Conservation (phyloP, 2,888 invertebrate species). For the Stramonita haemastoma region DNA sequence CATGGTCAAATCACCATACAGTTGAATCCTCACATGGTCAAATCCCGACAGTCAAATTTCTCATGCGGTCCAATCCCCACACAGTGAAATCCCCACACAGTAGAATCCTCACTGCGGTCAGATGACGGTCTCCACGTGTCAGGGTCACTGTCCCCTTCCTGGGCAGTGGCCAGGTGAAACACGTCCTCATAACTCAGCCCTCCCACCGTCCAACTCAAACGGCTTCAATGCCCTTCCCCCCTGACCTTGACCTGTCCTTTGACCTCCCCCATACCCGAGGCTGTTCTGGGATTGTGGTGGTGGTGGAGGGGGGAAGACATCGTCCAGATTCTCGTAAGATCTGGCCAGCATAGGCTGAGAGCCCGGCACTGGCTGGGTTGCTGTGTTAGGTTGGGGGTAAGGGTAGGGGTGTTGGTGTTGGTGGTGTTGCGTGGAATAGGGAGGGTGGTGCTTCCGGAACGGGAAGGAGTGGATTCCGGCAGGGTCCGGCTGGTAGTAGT, state of each 20-base stretch:
- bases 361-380: not conserved
- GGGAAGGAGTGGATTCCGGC: constrained; percentile 32
- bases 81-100: not conserved
- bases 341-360: not conserved
- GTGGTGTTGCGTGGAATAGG: not conserved
- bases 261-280: not conserved
- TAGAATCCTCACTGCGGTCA: not conserved
- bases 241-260: not conserved
- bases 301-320: constrained; percentile 22
- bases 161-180: constrained; percentile 13
- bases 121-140: constrained; percentile 38
- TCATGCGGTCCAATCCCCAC: no score
- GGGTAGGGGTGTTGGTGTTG: not conserved
- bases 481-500: not conserved
- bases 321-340: constrained; percentile 40
- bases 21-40: no score
- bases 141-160: constrained; percentile 36
- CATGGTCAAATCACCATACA: no score
- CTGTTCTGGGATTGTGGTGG: not conserved
- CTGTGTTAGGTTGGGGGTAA: not conserved
- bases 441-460: constrained; percentile 30
- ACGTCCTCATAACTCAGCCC: constrained; percentile 15
- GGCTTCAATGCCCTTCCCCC: not conserved
- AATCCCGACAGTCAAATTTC: no score
- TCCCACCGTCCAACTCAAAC: not conserved